A percentile compares a stretch with the other conserved stretches of the same genome.
Evolutionary conservation across 2,888 invertebrate genomes (phyloP).

Genomic region (Tholera decimalis): DNA sequence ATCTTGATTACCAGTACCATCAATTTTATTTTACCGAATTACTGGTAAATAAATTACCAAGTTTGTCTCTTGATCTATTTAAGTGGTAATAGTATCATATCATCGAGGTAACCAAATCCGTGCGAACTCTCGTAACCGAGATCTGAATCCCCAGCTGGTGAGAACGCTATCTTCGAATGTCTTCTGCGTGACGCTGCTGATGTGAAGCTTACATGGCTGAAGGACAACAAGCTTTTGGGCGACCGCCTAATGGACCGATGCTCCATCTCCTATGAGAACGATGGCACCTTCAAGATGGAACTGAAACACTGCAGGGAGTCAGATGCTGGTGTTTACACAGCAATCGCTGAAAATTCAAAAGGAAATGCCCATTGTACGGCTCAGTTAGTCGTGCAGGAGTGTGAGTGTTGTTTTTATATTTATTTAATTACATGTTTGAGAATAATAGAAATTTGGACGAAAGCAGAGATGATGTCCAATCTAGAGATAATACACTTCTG

Average conservation of each 20-base stretch:
- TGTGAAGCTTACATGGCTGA: slow-evolving; percentile 95
- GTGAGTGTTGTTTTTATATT: slow-evolving; percentile 90
- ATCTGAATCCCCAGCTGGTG: slow-evolving; percentile 93
- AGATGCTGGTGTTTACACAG: slow-evolving; percentile 98
- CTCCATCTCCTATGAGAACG: slow-evolving; percentile 91
- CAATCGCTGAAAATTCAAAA: slow-evolving; percentile 95
- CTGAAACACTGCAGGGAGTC: slow-evolving; percentile 94
- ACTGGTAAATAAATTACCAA: not conserved
- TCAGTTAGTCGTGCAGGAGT: slow-evolving; percentile 96
- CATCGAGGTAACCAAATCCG: slow-evolving; percentile 65
- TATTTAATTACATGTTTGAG: slow-evolving; percentile 29
- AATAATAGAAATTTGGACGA: slow-evolving; percentile 13
- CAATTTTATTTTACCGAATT: slow-evolving; percentile 23
- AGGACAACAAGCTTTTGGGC: slow-evolving; percentile 96
- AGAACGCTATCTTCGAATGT: slow-evolving; percentile 96
- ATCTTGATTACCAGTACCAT: slow-evolving; percentile 2
- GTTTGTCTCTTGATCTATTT: not conserved
- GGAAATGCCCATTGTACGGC: slow-evolving; percentile 97
- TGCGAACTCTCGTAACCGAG: slow-evolving; percentile 79
- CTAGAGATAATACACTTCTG: not conserved
- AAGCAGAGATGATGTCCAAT: not conserved
- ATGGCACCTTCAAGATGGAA: slow-evolving; percentile 93
- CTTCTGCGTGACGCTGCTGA: slow-evolving; percentile 92
- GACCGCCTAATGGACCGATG: slow-evolving; percentile 95
- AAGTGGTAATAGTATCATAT: slow-evolving; percentile 25